Evolutionary conservation across 2,113 vertebrate species (phyloP).

Genomic region (Redunca redunca): DNA sequence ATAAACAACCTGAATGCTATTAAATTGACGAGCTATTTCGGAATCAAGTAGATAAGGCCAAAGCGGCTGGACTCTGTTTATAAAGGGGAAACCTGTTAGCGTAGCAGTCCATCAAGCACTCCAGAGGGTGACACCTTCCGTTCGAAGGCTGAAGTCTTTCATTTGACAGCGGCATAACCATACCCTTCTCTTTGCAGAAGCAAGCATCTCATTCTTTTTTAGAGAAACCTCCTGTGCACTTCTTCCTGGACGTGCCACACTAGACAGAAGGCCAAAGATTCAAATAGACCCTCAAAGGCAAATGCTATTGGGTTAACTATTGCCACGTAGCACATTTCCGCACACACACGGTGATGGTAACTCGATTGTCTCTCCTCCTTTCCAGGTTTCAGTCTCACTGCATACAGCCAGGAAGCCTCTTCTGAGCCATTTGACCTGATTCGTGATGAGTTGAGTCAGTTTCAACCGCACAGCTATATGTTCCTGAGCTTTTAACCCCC

Average conservation of each 20-base stretch:
- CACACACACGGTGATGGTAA: background rate
- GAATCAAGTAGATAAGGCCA: constrained; percentile 72
- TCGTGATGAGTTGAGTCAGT: background rate
- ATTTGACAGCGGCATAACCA: background rate
- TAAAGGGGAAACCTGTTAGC: constrained; percentile 62
- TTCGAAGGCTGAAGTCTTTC: constrained; percentile 19
- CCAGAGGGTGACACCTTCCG: constrained; percentile 56
- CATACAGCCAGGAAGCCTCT: background rate
- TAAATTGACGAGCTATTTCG: constrained; percentile 73
- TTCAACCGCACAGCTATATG: background rate
- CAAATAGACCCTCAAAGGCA: background rate
- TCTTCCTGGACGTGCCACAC: background rate
- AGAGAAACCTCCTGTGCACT: background rate
- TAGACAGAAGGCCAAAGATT: background rate
- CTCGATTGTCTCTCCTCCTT: background rate
- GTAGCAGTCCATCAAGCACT: constrained; percentile 54
- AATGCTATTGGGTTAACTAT: background rate
- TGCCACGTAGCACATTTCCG: background rate
- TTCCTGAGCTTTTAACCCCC: background rate
- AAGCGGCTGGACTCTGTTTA: constrained; percentile 66
- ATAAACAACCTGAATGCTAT: constrained; percentile 75
- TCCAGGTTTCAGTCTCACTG: background rate
- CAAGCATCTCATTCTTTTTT: background rate
- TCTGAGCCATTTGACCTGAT: constrained; percentile 1
- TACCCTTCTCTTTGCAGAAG: background rate